A percentile compares a stretch with the other conserved stretches of the same genome.
These are phyloP conservation scores for Mormyrus lacerda DNA, from an alignment of 2,113 vertebrate genomes.

Conservation along the genomic window DNA sequence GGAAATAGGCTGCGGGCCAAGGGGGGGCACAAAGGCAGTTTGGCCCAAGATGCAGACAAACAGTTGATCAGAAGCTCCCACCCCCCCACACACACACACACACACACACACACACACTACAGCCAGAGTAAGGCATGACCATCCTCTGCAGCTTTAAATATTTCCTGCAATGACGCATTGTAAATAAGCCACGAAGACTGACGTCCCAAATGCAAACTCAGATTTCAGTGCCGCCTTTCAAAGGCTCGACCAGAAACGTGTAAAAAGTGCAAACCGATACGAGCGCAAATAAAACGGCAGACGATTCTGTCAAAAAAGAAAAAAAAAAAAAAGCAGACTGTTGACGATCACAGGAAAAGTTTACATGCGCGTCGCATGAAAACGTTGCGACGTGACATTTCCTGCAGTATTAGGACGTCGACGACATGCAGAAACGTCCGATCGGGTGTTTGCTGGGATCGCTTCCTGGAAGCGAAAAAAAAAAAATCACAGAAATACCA, in stretches of 20 bases:
- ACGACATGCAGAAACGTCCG: not conserved
- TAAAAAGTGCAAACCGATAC: not conserved
- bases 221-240: not conserved
- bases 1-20: not conserved
- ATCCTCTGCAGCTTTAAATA: not conserved
- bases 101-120: not conserved
- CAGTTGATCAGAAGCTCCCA: not conserved
- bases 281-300: not conserved
- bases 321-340: not conserved
- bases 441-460: not conserved
- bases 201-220: not conserved
- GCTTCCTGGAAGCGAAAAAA: not conserved
- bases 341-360: not conserved
- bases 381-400: not conserved
- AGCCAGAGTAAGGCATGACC: not conserved
- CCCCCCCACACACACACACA: not conserved
- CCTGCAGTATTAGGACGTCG: not conserved
- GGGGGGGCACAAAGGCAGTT: not conserved
- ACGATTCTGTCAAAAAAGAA: not conserved
- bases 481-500: not conserved
- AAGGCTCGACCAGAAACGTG: not conserved
- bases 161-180: not conserved
- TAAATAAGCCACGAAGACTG: not conserved
- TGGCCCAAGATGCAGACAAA: not conserved
- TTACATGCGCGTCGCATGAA: not conserved